Conservation (phyloP, 2,113 vertebrate genomes). For the Alces alces region DNA sequence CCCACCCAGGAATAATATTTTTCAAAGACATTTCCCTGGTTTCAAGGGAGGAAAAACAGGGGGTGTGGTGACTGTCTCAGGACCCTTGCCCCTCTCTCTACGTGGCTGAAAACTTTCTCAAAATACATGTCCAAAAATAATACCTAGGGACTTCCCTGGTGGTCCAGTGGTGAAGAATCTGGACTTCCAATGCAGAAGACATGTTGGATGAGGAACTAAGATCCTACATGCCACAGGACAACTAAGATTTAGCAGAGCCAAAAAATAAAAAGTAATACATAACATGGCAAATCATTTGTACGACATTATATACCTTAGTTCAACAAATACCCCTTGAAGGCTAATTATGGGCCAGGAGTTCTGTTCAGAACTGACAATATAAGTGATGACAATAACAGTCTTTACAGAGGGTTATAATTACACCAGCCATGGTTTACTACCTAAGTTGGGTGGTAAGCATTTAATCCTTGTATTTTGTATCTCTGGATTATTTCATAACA, state of each 20-base stretch:
- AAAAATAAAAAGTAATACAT: neutral
- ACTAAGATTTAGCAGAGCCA: neutral
- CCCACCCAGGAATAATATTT: neutral
- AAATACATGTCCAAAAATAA: neutral
- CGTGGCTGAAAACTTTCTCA: neutral
- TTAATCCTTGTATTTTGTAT: neutral
- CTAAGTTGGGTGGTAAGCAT: neutral
- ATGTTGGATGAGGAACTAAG: neutral
- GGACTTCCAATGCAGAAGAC: neutral
- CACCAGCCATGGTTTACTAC: neutral
- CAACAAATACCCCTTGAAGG: neutral
- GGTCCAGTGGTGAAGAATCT: neutral
- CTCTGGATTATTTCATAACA: neutral
- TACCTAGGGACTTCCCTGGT: neutral
- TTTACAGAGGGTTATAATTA: neutral
- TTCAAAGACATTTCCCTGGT: neutral
- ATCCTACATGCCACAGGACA: neutral
- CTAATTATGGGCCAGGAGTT: neutral
- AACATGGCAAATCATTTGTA: neutral
- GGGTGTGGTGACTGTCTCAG: neutral
- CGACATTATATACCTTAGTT: neutral
- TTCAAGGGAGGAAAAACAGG: neutral
- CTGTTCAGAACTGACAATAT: neutral
- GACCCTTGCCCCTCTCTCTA: neutral
- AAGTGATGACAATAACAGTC: neutral